Evolutionary conservation across 2,797 vertebrate species (phyloP).

Genomic region (Channa striata): DNA sequence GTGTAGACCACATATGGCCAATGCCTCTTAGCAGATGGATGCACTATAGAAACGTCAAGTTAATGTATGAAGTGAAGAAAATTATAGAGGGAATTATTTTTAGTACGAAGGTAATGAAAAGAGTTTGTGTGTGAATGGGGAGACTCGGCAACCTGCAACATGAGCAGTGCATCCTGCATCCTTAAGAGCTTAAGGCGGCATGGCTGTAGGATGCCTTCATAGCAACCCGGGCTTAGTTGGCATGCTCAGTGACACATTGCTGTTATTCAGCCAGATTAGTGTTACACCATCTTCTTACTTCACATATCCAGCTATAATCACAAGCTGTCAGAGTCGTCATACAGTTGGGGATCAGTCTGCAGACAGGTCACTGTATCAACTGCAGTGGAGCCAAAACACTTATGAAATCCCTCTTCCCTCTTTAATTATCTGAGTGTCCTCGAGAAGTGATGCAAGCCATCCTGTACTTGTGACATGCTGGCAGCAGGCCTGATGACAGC

Average conservation of each 20-base stretch:
- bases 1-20: slow-evolving; percentile 8
- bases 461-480: slow-evolving; percentile 77
- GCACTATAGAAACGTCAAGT: not conserved
- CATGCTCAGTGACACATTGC: slow-evolving; percentile 67
- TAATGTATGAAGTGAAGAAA: not conserved
- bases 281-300: slow-evolving; percentile 70
- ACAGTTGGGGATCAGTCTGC: slow-evolving; percentile 67
- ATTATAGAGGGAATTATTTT: slow-evolving; percentile 8
- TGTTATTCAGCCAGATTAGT: slow-evolving; percentile 79
- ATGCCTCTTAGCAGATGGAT: slow-evolving; percentile 18
- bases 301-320: slow-evolving; percentile 79
- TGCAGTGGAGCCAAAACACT: slow-evolving; percentile 68
- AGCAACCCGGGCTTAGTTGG: slow-evolving; percentile 58
- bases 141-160: slow-evolving; percentile 15
- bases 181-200: slow-evolving; percentile 44
- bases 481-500: slow-evolving; percentile 69
- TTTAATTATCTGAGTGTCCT: slow-evolving; percentile 80
- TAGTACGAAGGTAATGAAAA: not conserved
- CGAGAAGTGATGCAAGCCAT: slow-evolving; percentile 69
- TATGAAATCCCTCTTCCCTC: slow-evolving; percentile 77
- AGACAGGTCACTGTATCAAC: slow-evolving; percentile 76
- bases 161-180: slow-evolving; percentile 21
- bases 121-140: not conserved
- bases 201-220: slow-evolving; percentile 46
- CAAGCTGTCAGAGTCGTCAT: slow-evolving; percentile 72